A percentile compares a stretch with the other conserved stretches of the same genome.
phyloP scores from a whole-genome alignment of 2,888 invertebrate genomes.

The Callosobruchus maculatus region DNA sequence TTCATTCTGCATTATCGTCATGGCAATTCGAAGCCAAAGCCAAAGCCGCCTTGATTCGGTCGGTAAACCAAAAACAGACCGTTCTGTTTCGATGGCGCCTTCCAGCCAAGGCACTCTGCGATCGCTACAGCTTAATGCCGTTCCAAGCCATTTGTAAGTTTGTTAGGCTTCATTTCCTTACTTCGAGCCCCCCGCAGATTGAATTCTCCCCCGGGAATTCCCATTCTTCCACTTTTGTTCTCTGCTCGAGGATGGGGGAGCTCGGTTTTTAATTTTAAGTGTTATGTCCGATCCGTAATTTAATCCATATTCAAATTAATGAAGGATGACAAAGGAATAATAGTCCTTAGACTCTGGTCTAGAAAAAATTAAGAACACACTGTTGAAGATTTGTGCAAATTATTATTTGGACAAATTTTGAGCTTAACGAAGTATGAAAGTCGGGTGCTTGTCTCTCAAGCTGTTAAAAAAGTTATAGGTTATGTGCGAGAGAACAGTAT shows the following conservation, averaged over 20 bases:
- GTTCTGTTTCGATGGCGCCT: conserved; percentile 24
- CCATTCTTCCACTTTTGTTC: conserved; percentile 5
- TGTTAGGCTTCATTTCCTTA: conserved; percentile 47
- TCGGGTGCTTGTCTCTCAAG: no score
- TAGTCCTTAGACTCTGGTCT: no score
- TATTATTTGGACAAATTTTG: no score
- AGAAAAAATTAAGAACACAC: no score
- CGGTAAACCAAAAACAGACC: conserved; percentile 45
- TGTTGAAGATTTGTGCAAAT: no score
- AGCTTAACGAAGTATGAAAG: no score
- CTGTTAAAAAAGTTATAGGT: no score
- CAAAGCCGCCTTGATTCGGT: conserved; percentile 38
- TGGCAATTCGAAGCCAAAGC: conserved; percentile 28
- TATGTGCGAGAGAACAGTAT: no score
- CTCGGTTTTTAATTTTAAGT: not conserved
- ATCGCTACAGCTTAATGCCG: conserved; percentile 45
- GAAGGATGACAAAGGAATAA: not conserved
- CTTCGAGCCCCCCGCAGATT: conserved; percentile 27
- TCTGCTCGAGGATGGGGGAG: not conserved
- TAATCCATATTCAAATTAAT: not conserved
- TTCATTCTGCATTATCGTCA: conserved; percentile 17
- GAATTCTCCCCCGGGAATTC: conserved; percentile 19
- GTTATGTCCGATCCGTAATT: not conserved
- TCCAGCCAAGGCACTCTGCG: conserved; percentile 15
- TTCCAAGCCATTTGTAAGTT: conserved; percentile 49